These are phyloP conservation scores for Clarias batrachus DNA, from an alignment of 2,113 vertebrate species.

Conservation along the genomic window DNA sequence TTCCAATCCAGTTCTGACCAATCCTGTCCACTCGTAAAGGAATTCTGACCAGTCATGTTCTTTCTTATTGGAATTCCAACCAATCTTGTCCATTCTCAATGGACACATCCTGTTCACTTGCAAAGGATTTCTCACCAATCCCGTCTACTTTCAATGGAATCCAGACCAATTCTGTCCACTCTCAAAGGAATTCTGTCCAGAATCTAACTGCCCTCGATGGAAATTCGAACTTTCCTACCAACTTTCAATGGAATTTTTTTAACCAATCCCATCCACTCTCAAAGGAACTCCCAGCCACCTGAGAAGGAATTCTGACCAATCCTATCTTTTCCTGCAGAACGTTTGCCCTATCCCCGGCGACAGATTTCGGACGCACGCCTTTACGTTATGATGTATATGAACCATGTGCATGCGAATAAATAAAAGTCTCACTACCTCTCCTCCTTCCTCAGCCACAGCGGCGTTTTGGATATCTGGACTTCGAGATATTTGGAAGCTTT, in stretches of 20 bases:
- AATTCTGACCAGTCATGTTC: background rate
- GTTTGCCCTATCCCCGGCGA: background rate
- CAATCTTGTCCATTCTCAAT: background rate
- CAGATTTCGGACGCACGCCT: background rate
- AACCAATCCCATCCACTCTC: background rate
- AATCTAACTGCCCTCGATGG: background rate
- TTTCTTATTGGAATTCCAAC: background rate
- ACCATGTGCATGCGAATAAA: background rate
- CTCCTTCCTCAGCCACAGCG: slow-evolving; percentile 86
- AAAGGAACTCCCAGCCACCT: background rate
- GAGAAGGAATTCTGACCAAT: background rate
- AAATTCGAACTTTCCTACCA: background rate
- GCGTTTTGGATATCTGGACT: slow-evolving; percentile 85
- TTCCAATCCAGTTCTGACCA: background rate
- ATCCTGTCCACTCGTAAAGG: background rate
- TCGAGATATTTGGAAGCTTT: slow-evolving; percentile 92
- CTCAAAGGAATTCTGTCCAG: background rate
- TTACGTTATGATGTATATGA: background rate
- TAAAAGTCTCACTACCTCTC: slow-evolving; percentile 75
- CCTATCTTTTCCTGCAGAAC: background rate
- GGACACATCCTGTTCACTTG: background rate
- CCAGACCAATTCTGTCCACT: background rate
- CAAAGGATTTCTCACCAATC: background rate
- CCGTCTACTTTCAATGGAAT: background rate
- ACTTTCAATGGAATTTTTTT: background rate